Evolutionary conservation across 2,888 invertebrate genomes (phyloP), one percentile per base, ranked within the genome.

Genomic region (Drosophila cognata): DNA sequence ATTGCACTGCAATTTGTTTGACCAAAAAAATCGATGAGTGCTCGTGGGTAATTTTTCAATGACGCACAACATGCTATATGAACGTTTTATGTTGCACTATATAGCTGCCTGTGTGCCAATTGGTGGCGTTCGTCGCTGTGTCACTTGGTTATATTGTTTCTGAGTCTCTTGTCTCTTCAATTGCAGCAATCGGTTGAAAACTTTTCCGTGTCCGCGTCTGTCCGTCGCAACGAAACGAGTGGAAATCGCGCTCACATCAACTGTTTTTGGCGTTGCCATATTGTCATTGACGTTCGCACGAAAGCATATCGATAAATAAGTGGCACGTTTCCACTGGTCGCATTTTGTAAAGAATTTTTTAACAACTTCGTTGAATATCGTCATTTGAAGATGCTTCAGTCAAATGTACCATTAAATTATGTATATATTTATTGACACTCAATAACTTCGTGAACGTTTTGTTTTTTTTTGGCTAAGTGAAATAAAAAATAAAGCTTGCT

Each of bases 401-500:
- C 21, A 21, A 21, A 43, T 13, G 21, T 21, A 5, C 2, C 1
- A 43, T 43, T 43, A 1, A 43, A 43, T 46, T 16, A 16, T 0
- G 8, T 16, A 16, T 16, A 51, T 66, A 63, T 85, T 89, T 86
- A 86, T 88, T 88, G 81, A 89, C 81, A 79, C 52, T 73, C 60
- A 61, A 74, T 71, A 84, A 66, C 46, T 59, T 64, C 36, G 11
- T 67, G 59, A 66, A 74, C 50, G 33, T 67, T 53, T 31, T 41
- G 35, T 55, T 55, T 65, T 77, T 76, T 77, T 76, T 84, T 74
- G 64, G 59, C 51, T 74, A 72, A 80, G 86, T 53, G 31, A 80
- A 56, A 71, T 72, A 71, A 43, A 74, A 89, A 79, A 82, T 88
- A 77, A 88, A 86, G 84, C 77, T 89, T 74, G 33, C 83, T 71